Conservation (phyloP, 2,888 invertebrate genomes). For the Volucella zonaria region DNA sequence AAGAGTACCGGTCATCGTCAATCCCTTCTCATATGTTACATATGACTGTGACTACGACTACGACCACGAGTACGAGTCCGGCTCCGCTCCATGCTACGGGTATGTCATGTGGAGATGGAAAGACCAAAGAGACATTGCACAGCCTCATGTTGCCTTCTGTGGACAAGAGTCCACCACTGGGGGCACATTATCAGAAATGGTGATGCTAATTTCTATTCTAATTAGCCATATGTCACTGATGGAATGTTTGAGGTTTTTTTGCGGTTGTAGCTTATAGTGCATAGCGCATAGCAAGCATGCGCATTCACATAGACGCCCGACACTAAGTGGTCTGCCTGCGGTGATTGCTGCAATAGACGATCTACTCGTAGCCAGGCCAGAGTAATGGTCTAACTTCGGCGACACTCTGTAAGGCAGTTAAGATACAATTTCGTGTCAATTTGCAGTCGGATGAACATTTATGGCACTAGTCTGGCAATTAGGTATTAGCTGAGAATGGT, state of each 20-base stretch:
- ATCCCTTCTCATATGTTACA: neutral
- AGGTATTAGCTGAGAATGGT: constrained; percentile 64
- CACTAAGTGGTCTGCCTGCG: constrained; percentile 57
- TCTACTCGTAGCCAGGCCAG: constrained; percentile 34
- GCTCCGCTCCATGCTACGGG: neutral
- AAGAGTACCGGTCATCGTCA: constrained; percentile 48
- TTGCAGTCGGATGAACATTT: constrained; percentile 71
- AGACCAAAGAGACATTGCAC: constrained; percentile 18
- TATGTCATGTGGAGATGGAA: constrained; percentile 18
- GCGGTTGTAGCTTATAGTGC: neutral
- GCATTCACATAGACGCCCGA: constrained; percentile 37
- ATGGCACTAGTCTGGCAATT: constrained; percentile 69
- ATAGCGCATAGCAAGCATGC: constrained; percentile 20
- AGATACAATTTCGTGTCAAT: constrained; percentile 72
- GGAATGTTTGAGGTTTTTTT: constrained; percentile 66
- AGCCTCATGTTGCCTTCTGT: constrained; percentile 45
- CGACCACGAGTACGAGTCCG: neutral
- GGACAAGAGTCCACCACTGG: constrained; percentile 46
- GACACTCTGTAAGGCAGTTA: constrained; percentile 66
- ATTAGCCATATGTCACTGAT: constrained; percentile 73
- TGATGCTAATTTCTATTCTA: constrained; percentile 74
- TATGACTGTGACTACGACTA: too few relatives aligned
- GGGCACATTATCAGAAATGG: constrained; percentile 70
- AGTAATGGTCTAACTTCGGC: constrained; percentile 56
- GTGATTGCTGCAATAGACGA: constrained; percentile 49